Conservation (phyloP, 2,113 vertebrate genomes). For the Marmota flaviventris region DNA sequence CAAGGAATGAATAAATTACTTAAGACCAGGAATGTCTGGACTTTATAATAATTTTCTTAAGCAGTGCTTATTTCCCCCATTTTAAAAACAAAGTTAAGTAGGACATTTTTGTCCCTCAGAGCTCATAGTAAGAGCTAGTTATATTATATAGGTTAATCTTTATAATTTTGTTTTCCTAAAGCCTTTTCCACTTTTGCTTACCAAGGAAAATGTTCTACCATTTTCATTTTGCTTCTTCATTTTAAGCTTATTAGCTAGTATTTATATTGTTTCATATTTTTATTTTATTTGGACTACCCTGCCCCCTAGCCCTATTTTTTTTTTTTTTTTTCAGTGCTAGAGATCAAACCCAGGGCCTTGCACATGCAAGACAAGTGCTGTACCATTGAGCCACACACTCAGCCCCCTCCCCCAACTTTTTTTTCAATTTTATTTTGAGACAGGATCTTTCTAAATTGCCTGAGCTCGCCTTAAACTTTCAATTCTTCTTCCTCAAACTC, state of each 20-base stretch:
- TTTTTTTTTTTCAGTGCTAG: not conserved
- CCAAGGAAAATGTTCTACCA: not conserved
- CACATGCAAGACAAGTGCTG: too few relatives aligned
- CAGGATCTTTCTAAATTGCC: too few relatives aligned
- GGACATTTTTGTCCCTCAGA: slow-evolving; percentile 23
- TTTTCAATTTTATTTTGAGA: not conserved
- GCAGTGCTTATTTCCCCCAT: slow-evolving; percentile 5
- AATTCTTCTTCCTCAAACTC: too few relatives aligned
- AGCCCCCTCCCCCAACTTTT: too few relatives aligned
- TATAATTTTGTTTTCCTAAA: slow-evolving; percentile 40
- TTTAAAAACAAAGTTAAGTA: slow-evolving; percentile 53
- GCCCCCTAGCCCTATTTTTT: not conserved
- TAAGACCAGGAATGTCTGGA: not conserved
- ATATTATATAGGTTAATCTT: slow-evolving; percentile 8
- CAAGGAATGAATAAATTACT: not conserved
- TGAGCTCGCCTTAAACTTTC: too few relatives aligned
- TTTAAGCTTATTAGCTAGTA: slow-evolving; percentile 9
- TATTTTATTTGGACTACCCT: slow-evolving; percentile 3
- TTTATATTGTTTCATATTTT: not conserved
- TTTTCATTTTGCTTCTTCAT: not conserved
- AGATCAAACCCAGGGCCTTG: not conserved
- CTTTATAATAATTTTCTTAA: slow-evolving; percentile 24
- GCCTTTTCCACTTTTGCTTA: not conserved
- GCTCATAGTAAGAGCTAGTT: not conserved
- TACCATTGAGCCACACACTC: too few relatives aligned